Evolutionary conservation across 2,113 vertebrate genomes (phyloP), one percentile per base, ranked within the genome.

Genomic region (Heterotilapia buettikoferi): DNA sequence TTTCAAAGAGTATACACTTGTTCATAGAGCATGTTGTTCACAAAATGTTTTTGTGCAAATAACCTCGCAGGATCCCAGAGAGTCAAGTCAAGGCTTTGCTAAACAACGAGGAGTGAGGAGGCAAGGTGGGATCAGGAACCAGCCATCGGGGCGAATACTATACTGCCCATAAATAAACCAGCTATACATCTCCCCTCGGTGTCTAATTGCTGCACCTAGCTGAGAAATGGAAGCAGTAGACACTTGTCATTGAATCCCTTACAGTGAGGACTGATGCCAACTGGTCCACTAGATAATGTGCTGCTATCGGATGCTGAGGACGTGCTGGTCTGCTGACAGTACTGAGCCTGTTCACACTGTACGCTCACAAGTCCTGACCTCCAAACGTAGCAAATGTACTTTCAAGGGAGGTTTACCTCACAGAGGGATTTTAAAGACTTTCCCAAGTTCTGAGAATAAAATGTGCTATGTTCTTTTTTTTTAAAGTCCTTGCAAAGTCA

Each of bases 191-290:
- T 45, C 12, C 40, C 85, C 86, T 53, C 36, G 24, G 57, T 56
- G 63, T 50, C 71, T 88, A 85, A 86, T 83, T 83, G 87, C 86
- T 38, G 63, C 81, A 56, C 57, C 31, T 53, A 61, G 57, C 82
- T 86, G 89, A 88, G 50, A 84, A 87, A 91, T 54, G 54, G 86
- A 53, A 83, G 80, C 61, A 79, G 36, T 24, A 81, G 63, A 57
- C 53, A 52, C 83, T 81, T 81, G 88, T 88, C 85, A 91, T 50
- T 88, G 90, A 85, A 50, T 53, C 45, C 56, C 82, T 63, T 80
- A 16, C 59, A 19, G 79, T 52, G 56, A 80, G 56, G 40, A 45
- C 47, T 6, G 59, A 82, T n/a, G 59, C 31, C 26, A 2, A 50
- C 71, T 76, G 71, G 71, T 29, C 24, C 71, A 29, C 14, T 12